Percentiles rank a stretch among this genome's conserved stretches.
Conservation (phyloP, 2,113 vertebrate genomes). For the Notarius lentiginosus region DNA sequence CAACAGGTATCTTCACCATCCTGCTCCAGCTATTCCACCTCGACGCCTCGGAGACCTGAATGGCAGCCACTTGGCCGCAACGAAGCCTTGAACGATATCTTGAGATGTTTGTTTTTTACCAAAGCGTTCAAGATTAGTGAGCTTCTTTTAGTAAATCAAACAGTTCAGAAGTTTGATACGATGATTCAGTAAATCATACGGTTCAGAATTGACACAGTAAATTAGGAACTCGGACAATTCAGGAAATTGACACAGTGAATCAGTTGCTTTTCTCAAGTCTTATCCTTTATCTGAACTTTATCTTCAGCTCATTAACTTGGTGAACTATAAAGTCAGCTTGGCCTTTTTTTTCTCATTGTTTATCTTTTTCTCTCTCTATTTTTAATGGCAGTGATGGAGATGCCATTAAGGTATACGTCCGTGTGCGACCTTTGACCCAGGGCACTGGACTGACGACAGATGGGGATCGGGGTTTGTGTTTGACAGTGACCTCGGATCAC, state of each 20-base stretch:
- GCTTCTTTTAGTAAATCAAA: not conserved
- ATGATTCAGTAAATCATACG: not conserved
- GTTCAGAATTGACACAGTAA: not conserved
- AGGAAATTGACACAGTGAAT: not conserved
- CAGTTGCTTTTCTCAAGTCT: not conserved
- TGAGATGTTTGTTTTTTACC: not conserved
- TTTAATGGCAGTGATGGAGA: constrained; percentile 79
- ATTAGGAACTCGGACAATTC: not conserved
- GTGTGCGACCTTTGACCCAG: constrained; percentile 84
- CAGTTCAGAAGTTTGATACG: not conserved
- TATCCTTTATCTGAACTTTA: not conserved
- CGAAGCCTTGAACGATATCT: not conserved
- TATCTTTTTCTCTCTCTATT: not conserved
- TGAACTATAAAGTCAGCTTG: not conserved
- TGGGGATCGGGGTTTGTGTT: constrained; percentile 81
- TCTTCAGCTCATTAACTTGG: not conserved
- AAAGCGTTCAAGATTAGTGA: not conserved
- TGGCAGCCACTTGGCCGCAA: too few species aligned
- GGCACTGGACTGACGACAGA: constrained; percentile 66
- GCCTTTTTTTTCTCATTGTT: too few species aligned
- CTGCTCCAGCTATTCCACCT: not conserved
- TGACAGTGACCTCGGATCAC: constrained; percentile 81
- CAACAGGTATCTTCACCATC: constrained; percentile 20
- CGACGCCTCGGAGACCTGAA: not conserved
- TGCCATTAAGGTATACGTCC: constrained; percentile 89